These are phyloP conservation scores for Drosophila oshimai DNA, from an alignment of 1,140 invertebrate genomes.

Conservation along the genomic window DNA sequence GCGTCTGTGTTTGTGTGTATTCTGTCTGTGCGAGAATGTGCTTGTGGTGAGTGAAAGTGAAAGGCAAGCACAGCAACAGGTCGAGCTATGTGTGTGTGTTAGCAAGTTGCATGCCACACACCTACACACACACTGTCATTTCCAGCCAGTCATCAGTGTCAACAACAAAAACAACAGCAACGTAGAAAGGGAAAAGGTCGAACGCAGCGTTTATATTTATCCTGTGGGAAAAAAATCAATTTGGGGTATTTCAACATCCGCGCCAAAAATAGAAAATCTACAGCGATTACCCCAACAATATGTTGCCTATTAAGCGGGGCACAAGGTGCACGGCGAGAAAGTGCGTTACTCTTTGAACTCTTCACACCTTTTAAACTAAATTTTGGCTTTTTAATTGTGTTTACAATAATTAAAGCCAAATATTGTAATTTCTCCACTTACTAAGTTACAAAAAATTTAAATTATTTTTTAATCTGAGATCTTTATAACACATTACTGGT, in stretches of 20 bases:
- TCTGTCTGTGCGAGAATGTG: slow-evolving; percentile 5
- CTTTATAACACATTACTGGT: too few species aligned
- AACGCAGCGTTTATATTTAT: slow-evolving; percentile 42
- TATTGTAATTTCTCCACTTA: too few species aligned
- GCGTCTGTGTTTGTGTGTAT: not conserved
- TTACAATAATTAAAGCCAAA: not conserved
- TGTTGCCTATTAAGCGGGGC: slow-evolving; percentile 50
- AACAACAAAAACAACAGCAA: too few species aligned
- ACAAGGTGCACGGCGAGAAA: slow-evolving; percentile 4
- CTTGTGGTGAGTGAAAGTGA: slow-evolving; percentile 50
- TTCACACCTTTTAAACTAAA: too few species aligned
- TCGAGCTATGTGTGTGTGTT: slow-evolving; percentile 31
- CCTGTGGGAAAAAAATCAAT: slow-evolving; percentile 31
- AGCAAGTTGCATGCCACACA: not conserved
- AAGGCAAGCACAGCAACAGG: slow-evolving; percentile 71
- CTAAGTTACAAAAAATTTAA: too few species aligned
- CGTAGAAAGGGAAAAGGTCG: slow-evolving; percentile 25
- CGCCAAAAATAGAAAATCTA: slow-evolving; percentile 56
- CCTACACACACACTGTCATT: slow-evolving; percentile 7
- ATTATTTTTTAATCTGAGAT: too few species aligned
- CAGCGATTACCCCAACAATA: slow-evolving; percentile 57
- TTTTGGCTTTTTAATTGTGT: not conserved
- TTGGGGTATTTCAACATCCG: slow-evolving; percentile 28
- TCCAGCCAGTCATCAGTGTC: slow-evolving; percentile 34
- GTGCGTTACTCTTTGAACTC: too few species aligned